A percentile compares a stretch with the other conserved stretches of the same genome.
Evolutionary conservation across 2,888 invertebrate species (phyloP).

Genomic region (Parnassius orleans): DNA sequence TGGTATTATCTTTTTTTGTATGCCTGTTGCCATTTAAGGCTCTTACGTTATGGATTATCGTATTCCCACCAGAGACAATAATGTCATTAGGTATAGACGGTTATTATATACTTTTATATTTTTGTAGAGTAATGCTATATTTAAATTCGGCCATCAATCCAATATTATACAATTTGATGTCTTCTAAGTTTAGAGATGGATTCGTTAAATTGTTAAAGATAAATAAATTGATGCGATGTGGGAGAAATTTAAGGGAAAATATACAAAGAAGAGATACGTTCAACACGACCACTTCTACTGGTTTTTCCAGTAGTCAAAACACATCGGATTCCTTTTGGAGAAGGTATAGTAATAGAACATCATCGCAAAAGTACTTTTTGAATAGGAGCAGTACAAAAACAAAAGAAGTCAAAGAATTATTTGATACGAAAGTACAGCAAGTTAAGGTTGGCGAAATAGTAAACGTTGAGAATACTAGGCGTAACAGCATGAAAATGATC

Average conservation of each 20-base stretch:
- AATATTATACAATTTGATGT: slow-evolving; percentile 94
- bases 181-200: slow-evolving; percentile 93
- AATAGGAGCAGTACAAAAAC: slow-evolving; percentile 64
- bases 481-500: slow-evolving; percentile 75
- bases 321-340: slow-evolving; percentile 83
- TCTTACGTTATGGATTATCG: slow-evolving; percentile 92
- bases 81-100: slow-evolving; percentile 87
- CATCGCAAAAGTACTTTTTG: slow-evolving; percentile 62
- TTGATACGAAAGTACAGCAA: slow-evolving; percentile 51
- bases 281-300: slow-evolving; percentile 83
- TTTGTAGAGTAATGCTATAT: slow-evolving; percentile 93
- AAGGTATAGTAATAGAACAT: slow-evolving; percentile 79
- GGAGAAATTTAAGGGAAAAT: slow-evolving; percentile 68
- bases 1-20: slow-evolving; percentile 94
- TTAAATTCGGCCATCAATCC: slow-evolving; percentile 96
- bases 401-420: slow-evolving; percentile 47
- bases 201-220: slow-evolving; percentile 84
- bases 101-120: slow-evolving; percentile 91
- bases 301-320: slow-evolving; percentile 80
- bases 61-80: slow-evolving; percentile 86
- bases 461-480: slow-evolving; percentile 68
- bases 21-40: slow-evolving; percentile 94
- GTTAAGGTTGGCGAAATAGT: slow-evolving; percentile 71
- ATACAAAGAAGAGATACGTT: slow-evolving; percentile 85
- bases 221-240: slow-evolving; percentile 69